phyloP scores from a whole-genome alignment of 1,140 invertebrate species.

The Cydia fagiglandana region DNA sequence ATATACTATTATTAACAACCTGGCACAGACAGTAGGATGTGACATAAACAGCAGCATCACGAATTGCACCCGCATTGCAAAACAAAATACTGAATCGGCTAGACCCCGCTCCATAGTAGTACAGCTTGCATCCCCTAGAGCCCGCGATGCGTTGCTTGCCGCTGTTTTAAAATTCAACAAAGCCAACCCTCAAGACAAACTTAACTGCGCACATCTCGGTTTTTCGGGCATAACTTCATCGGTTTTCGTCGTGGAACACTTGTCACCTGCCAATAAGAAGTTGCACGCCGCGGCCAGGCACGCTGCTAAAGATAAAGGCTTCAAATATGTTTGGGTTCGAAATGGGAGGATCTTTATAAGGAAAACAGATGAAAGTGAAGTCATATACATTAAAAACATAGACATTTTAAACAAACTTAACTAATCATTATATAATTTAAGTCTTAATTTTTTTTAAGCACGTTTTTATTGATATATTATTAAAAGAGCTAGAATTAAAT shows the following conservation, averaged over 20 bases:
- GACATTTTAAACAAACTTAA: neutral
- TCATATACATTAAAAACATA: conserved; percentile 1
- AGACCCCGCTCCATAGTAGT: conserved; percentile 20
- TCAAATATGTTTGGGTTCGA: conserved; percentile 19
- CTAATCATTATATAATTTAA: neutral
- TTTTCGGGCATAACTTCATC: neutral
- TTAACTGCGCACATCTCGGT: conserved; percentile 2
- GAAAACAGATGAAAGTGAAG: conserved; percentile 3
- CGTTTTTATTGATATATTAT: too few species aligned
- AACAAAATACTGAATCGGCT: conserved; percentile 13
- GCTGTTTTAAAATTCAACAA: conserved; percentile 12
- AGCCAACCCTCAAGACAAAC: neutral
- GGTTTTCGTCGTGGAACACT: conserved; percentile 16
- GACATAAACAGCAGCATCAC: neutral
- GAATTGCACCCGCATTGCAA: conserved; percentile 27
- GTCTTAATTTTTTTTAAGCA: too few species aligned
- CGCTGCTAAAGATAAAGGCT: neutral
- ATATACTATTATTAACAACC: neutral
- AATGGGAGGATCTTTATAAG: conserved; percentile 5
- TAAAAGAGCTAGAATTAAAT: too few species aligned
- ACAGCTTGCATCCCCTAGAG: neutral
- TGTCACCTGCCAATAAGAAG: conserved; percentile 11
- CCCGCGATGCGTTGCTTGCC: conserved; percentile 4
- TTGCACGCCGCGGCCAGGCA: neutral
- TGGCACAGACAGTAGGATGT: neutral